Percentiles rank a stretch among this genome's conserved stretches.
These are phyloP conservation scores for Pasiphila rectangulata DNA, from an alignment of 2,888 invertebrate genomes.

Conservation along the genomic window DNA sequence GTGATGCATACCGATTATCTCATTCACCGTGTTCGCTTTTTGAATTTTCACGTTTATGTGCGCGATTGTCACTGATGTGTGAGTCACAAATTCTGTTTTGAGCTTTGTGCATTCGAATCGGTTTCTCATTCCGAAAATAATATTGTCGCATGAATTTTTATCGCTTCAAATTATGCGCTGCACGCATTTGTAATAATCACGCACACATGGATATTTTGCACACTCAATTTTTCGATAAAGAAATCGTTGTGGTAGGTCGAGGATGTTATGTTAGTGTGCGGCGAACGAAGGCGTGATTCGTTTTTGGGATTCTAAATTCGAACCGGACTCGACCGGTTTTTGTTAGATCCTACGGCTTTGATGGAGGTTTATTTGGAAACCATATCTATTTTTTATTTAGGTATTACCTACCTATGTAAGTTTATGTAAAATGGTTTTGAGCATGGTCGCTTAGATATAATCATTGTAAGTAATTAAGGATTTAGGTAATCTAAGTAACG, in stretches of 20 bases:
- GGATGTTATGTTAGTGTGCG: slow-evolving; percentile 44
- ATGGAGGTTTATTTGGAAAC: slow-evolving; percentile 26
- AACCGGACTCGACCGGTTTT: slow-evolving; percentile 50
- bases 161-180: slow-evolving; percentile 50
- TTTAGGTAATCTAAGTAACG: too few species aligned
- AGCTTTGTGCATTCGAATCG: slow-evolving; percentile 60
- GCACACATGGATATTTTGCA: slow-evolving; percentile 19
- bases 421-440: too few species aligned
- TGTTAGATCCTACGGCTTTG: slow-evolving; percentile 38
- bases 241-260: slow-evolving; percentile 65
- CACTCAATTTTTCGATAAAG: slow-evolving; percentile 31
- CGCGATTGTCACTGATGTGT: slow-evolving; percentile 49
- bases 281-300: slow-evolving; percentile 48
- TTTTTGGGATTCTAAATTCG: slow-evolving; percentile 65
- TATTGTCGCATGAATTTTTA: slow-evolving; percentile 58
- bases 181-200: slow-evolving; percentile 26
- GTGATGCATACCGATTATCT: slow-evolving; percentile 77
- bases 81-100: slow-evolving; percentile 66
- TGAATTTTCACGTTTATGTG: slow-evolving; percentile 62
- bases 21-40: slow-evolving; percentile 64
- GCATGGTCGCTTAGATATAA: too few species aligned
- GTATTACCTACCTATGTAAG: slow-evolving; percentile 1
- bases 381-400: slow-evolving; percentile 23
- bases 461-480: too few species aligned
- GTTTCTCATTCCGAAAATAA: slow-evolving; percentile 56